Evolutionary conservation across 1,140 invertebrate genomes (phyloP), one percentile per base, ranked within the genome.

Genomic region (Maniola jurtina): DNA sequence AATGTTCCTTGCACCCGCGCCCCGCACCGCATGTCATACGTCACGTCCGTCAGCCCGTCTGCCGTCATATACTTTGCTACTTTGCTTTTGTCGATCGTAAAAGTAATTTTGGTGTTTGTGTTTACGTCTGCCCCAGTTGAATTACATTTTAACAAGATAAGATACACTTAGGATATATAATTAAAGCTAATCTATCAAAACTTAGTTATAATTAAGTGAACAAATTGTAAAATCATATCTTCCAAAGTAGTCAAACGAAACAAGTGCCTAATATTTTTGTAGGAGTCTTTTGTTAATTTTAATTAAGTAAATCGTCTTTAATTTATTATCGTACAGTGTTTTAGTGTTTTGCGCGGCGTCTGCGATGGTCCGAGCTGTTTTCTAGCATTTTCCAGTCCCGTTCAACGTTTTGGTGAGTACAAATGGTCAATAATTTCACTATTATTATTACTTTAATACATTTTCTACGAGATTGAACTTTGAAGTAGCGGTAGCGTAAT

Each of bases 341-440:
- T 79, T 74, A 80, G 81, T 82, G 79, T 76, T 82, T 79, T 77
- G 73, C 75, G 70, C 79, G 73, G 66, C 69, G 75, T 68, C 77
- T 86, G 88, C 78, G 63, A 90, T 90, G 88, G 78, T 86, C 78
- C 85, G 88, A 77, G 85, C 81, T 83, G 88, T 90, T 90, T 90
- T 90, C 88, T 90, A 90, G 88, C 88, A 89, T 87, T 68, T 80
- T 78, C 80, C 79, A 79, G 85, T 80, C 55, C 60, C 62, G 34
- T 79, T 82, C 73, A 88, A 75, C 71, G 77, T 80, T 88, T 90
- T 90, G 88, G 88, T 90, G 65, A 90, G 88, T 85, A 59, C n/a
- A 60, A 55, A 8, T 42, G 9, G 25, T 63, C 55, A 61, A 54
- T 13, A n/a, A 25, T 33, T 54, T n/a, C 4, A 33, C 8, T 25